A percentile compares a stretch with the other conserved stretches of the same genome.
phyloP scores from a whole-genome alignment of 2,888 invertebrate species.

The Pristionchus arcanus region DNA sequence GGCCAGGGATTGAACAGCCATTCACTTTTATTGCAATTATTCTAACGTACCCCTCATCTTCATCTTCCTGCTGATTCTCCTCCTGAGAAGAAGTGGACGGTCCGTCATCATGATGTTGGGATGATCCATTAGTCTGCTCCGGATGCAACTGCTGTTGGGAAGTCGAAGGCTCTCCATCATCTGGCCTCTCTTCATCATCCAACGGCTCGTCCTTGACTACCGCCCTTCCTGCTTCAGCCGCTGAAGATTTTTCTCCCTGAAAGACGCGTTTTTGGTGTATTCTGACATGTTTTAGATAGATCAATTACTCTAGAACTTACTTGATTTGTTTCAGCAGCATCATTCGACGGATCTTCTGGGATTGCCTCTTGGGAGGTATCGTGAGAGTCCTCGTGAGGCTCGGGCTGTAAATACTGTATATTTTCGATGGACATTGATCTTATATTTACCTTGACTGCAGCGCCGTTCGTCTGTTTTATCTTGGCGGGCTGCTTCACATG shows the following conservation, averaged over 20 bases:
- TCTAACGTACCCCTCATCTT: too few species aligned
- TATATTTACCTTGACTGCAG: neutral
- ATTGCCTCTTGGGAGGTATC: neutral
- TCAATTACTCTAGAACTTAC: too few species aligned
- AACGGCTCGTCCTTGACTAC: neutral
- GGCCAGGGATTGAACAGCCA: too few species aligned
- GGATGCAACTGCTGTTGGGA: neutral
- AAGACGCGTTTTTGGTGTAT: neutral
- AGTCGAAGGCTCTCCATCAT: neutral
- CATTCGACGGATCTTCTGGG: neutral
- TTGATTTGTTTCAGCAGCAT: too few species aligned
- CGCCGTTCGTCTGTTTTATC: neutral
- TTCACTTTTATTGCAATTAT: too few species aligned
- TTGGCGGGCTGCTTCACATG: neutral
- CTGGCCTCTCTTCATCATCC: neutral
- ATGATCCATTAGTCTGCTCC: neutral
- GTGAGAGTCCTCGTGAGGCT: neutral
- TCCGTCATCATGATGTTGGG: too few species aligned
- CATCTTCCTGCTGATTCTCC: too few species aligned
- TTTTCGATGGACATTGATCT: too few species aligned
- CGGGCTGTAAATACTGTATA: neutral
- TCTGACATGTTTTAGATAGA: too few species aligned
- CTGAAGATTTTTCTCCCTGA: neutral
- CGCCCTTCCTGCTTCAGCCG: neutral
- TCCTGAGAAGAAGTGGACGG: too few species aligned